A percentile compares a stretch with the other conserved stretches of the same genome.
These are phyloP conservation scores for Calliphora vicina DNA, from an alignment of 1,140 invertebrate genomes.

Conservation along the genomic window DNA sequence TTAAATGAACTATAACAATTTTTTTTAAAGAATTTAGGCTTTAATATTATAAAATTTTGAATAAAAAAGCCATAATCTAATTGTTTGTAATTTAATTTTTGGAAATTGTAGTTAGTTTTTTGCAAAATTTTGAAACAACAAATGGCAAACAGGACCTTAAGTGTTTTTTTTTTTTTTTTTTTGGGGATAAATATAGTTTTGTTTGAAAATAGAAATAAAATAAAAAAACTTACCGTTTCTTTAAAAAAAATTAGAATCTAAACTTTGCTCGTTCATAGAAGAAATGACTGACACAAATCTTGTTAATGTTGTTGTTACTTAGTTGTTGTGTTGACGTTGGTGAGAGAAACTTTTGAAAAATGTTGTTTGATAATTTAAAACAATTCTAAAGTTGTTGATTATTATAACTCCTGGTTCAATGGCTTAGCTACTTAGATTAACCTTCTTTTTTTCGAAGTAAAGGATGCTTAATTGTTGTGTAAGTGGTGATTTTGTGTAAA, in stretches of 20 bases:
- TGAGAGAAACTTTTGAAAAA: neutral
- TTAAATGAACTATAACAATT: conserved; percentile 18
- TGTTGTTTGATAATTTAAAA: neutral
- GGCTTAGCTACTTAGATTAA: no score
- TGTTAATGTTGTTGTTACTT: neutral
- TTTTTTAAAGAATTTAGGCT: neutral
- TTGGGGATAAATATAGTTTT: neutral
- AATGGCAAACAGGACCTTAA: conserved; percentile 31
- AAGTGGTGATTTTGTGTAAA: neutral
- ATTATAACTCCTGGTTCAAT: no score
- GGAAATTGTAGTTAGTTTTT: conserved; percentile 4
- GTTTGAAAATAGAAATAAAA: neutral
- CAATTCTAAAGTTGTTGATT: neutral
- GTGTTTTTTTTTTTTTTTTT: conserved; percentile 9
- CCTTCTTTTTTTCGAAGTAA: no score
- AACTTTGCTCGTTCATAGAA: neutral
- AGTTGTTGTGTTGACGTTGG: neutral
- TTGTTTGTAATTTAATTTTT: conserved; percentile 8
- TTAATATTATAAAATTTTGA: neutral
- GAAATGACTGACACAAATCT: neutral
- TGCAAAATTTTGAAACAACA: conserved; percentile 13
- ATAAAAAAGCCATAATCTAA: conserved; percentile 15
- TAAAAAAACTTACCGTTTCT: neutral
- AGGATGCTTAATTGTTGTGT: neutral
- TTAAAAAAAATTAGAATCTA: neutral